Conservation (phyloP, 2,888 invertebrate species). For the Automeris io region DNA sequence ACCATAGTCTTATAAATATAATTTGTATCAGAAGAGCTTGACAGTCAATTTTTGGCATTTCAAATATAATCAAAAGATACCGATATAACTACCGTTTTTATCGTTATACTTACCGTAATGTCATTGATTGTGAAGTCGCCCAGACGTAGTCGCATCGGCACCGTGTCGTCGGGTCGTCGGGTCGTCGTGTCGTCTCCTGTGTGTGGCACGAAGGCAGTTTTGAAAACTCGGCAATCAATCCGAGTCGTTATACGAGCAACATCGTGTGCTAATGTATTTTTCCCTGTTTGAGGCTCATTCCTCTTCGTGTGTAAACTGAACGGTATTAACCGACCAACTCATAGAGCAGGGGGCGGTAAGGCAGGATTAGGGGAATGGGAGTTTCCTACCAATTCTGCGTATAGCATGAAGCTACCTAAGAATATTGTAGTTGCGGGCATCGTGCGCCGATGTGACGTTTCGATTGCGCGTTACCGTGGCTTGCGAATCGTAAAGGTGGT, state of each 20-base stretch:
- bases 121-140: neutral
- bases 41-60: no score
- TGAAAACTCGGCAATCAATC: slow-evolving; percentile 28
- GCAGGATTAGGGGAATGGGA: neutral
- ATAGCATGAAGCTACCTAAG: no score
- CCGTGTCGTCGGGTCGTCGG: no score
- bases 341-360: neutral
- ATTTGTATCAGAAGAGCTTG: no score
- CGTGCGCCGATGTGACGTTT: neutral
- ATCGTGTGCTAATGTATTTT: slow-evolving; percentile 24
- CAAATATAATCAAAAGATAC: no score
- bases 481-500: no score
- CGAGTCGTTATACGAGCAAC: slow-evolving; percentile 18
- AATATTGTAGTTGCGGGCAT: neutral
- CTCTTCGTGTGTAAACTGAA: slow-evolving; percentile 15
- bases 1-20: no score
- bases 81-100: no score
- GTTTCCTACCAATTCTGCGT: neutral
- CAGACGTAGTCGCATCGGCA: slow-evolving; percentile 3
- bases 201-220: slow-evolving; percentile 14
- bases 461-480: neutral
- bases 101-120: neutral
- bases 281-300: slow-evolving; percentile 20
- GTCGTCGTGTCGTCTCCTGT: slow-evolving; percentile 15
- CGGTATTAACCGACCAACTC: neutral